Base-by-base conservation (phyloP, 2,797 vertebrate genomes). In the Hypotaenidia philippensis region DNA sequence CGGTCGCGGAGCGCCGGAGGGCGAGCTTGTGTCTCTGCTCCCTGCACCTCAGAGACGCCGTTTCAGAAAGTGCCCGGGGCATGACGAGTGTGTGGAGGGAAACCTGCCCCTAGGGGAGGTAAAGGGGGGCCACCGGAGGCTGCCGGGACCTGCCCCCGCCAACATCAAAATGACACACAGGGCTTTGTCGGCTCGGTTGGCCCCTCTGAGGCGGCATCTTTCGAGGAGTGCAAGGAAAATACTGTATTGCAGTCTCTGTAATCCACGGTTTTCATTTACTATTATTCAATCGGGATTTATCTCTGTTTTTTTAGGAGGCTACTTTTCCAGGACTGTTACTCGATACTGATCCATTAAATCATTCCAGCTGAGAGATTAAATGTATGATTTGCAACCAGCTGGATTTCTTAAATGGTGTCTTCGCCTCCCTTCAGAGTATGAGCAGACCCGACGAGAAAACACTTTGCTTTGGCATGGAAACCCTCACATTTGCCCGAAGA, bases 311-410 rank as follows among this genome's bases (percentile, higher is more conserved):
- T 97, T 97, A 97, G 97, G 96, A 96, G 80, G 97, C 98, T 98
- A 96, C 96, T 98, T 98, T 98, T 98, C 98, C 98, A 98, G 98
- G 90, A 96, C 97, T 98, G 98, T 98, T 98, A 98, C 97, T 90
- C 97, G 98, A 98, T 97, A 98, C 98, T 98, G 93, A 97, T 98
- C 98, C 98, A 98, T 98, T 98, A 98, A 98, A 98, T 97, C 97
- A 98, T 97, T 98, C 98, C 98, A 94, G 74, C 97, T 96, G 96
- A 93, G 97, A 98, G 97, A 98, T 98, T 98, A 98, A 98, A 98
- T 97, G 95, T 98, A 93, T 96, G 93, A 95, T 97, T 98, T 97
- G 95, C 96, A 96, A 96, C 92, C 97, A 97, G 96, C 94, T 97
- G 97, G 96, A 95, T 94, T 97, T 96, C 81, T 96, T 87, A 96